phyloP scores from a whole-genome alignment of 2,797 vertebrate species.

The Iguana delicatissima region DNA sequence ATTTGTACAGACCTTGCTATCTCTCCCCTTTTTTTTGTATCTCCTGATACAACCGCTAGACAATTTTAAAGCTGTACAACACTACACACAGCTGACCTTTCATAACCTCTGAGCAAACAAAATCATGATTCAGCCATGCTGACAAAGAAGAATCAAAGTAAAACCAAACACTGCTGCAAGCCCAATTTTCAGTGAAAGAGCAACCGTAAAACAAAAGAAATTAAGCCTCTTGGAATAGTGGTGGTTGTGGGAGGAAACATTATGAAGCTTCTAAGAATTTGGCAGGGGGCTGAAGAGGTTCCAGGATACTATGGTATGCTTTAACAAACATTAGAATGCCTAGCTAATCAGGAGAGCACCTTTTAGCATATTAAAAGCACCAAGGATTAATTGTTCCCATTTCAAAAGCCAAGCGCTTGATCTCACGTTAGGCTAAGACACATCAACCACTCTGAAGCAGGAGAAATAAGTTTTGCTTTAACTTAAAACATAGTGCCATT shows the following conservation, averaged over 20 bases:
- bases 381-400: not conserved
- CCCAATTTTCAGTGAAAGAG: slow-evolving; percentile 19
- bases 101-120: slow-evolving; percentile 34
- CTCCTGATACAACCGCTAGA: not conserved
- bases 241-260: slow-evolving; percentile 13
- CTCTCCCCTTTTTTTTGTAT: not conserved
- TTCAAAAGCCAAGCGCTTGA: rapidly evolving
- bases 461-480: not conserved
- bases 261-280: not conserved
- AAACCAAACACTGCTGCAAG: slow-evolving; percentile 37
- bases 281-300: too few relatives aligned
- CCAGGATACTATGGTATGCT: not conserved
- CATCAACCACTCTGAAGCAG: not conserved
- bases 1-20: not conserved
- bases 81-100: slow-evolving; percentile 46
- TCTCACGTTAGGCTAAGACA: slow-evolving; percentile 17
- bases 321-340: not conserved
- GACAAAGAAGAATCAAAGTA: not conserved
- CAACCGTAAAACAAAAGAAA: not conserved
- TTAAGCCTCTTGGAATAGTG: slow-evolving; percentile 6
- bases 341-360: not conserved
- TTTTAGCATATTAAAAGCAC: not conserved
- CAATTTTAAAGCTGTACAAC: not conserved
- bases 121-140: not conserved
- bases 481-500: not conserved